A percentile compares a stretch with the other conserved stretches of the same genome.
Conservation (phyloP, 2,888 invertebrate species). For the Caenorhabditis zanzibari region DNA sequence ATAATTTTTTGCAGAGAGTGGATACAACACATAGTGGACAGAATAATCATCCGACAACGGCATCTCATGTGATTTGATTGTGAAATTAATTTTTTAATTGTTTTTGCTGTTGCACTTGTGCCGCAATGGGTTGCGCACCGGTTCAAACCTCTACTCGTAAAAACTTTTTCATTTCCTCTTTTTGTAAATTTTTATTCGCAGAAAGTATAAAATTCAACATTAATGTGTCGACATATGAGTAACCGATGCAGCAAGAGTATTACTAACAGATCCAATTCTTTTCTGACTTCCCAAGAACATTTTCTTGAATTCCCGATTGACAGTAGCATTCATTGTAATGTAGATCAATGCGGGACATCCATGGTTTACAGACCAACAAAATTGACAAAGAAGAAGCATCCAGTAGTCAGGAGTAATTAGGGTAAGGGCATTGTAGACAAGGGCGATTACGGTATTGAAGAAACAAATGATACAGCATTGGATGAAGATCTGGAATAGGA, state of each 20-base stretch:
- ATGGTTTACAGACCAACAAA: conserved; percentile 52
- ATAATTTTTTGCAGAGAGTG: conserved; percentile 11
- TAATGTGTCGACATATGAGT: conserved; percentile 34
- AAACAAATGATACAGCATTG: conserved; percentile 59
- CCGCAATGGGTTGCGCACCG: too few relatives aligned
- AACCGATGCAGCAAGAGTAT: neutral
- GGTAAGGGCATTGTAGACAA: conserved; percentile 54
- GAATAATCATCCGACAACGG: neutral
- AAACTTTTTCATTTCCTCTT: too few relatives aligned
- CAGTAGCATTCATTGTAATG: conserved; percentile 52
- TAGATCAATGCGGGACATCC: conserved; percentile 53
- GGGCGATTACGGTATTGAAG: conserved; percentile 54
- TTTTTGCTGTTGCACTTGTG: too few relatives aligned
- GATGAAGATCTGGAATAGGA: conserved; percentile 45
- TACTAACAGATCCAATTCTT: conserved; percentile 10
- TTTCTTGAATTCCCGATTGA: conserved; percentile 45
- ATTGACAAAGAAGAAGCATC: conserved; percentile 41
- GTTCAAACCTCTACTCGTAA: too few relatives aligned
- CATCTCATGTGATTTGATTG: conserved; percentile 25
- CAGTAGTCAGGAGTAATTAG: conserved; percentile 44
- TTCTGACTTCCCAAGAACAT: conserved; percentile 1
- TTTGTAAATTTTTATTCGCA: neutral
- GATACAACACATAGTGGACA: conserved; percentile 6
- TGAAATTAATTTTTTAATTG: neutral
- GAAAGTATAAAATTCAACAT: too few relatives aligned